Evolutionary conservation across 2,888 invertebrate species (phyloP), one percentile per base, ranked within the genome.

Genomic region (Epiblema foenella): DNA sequence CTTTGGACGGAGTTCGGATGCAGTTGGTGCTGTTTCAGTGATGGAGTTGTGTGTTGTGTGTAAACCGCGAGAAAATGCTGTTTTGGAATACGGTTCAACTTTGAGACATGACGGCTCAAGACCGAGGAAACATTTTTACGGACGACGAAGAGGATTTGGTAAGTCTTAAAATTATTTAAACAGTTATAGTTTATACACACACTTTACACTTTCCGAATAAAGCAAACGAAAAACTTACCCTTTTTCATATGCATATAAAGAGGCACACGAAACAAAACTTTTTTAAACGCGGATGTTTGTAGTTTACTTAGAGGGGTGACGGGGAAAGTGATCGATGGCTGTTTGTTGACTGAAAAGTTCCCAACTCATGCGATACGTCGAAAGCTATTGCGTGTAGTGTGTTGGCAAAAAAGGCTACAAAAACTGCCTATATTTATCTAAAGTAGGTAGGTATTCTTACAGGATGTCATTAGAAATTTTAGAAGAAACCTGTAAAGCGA

Each of bases 71-170:
- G 89, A 83, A 81, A 83, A 83, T 79, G 78, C 78, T 80, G 74
- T 68, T 74, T 72, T 72, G 77, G 77, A 76, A 79, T 78, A 81
- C 78, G 83, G 83, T 83, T 80, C 75, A 82, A 82, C 75, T 77
- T 77, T 81, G 77, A 83, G 85, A 83, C 79, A 93, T 93, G 93
- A 91, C 92, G 83, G 83, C 87, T 75, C 89, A 89, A 83, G 92
- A 93, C 66, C 82, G 89, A 78, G 88, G 85, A 64, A 93, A 92
- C 73, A 91, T 93, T 80, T 91, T 93, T 79, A 77, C 90, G 37
- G 93, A 93, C 76, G 90, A 91, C 75, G 91, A 92, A 77, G 93
- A 93, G 83, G 93, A 93, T 74, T 80, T 93, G 91, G 93, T 93
- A 78, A 85, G 91, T 81, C 68, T n/a, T n/a, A 74, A 73, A 59